Base-by-base conservation (phyloP, 2,797 vertebrate genomes). In the Melanotaenia nigrans region DNA sequence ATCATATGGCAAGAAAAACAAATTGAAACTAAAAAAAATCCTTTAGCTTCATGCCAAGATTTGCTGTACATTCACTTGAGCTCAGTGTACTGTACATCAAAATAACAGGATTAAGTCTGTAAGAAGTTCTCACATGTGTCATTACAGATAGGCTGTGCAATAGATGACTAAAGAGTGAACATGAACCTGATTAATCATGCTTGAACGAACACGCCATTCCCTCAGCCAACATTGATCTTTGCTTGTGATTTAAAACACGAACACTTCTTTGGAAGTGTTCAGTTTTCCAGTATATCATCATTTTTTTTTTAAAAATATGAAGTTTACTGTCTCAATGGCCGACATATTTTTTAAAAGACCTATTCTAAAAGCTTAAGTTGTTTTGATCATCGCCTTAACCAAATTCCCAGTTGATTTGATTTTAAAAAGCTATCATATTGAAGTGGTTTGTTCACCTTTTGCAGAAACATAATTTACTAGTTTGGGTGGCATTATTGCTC, bases 111-210 rank as follows among this genome's bases (percentile, higher is more conserved):
- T 49, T 75, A 70, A 74, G 28, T 24, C 58, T 72, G 42, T 53
- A 59, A 78, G 57, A 54, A 24, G 62, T 66, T 75, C 51, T 60
- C 45, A 60, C 14, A 69, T 36, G 63, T 79, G 63, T 68, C 40
- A 65, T 76, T 68, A 77, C 36, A 65, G 53, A 70, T 53, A 36
- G 62, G 14, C 5, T 45, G 24, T 3, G 75, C 42, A 65, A 60
- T 65, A 59, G 38, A 53, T 75, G 64, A 64, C 33, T 66, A 59
- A 61, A 56, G 38, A 65, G 16, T 62, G 61, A 78, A 71, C 71
- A 53, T 71, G 65, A 68, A 70, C 65, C 61, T 68, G 56, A 69
- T 73, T 76, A 63, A 30, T 71, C 18, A 47, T 60, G 61, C 57
- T 71, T 47, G 36, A 28, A 64, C 33, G 53, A 73, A 65, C 53